Evolutionary conservation across 2,888 invertebrate species (phyloP).

Genomic region (Chouioia cunea): DNA sequence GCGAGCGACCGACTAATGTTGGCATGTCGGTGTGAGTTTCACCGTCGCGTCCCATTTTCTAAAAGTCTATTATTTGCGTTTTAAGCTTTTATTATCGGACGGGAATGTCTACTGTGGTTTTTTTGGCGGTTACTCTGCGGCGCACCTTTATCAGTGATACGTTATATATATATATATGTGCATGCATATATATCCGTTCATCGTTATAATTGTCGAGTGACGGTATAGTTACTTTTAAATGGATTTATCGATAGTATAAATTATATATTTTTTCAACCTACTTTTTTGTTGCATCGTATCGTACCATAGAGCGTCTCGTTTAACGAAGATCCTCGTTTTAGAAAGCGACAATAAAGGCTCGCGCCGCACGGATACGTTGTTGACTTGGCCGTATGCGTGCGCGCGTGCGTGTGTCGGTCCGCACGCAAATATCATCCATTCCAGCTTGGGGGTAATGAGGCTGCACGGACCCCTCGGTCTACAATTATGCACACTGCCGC

Average conservation of each 20-base stretch:
- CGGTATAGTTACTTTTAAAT: no score
- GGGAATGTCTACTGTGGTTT: not conserved
- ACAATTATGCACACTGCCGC: slow-evolving; percentile 1
- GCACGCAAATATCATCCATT: slow-evolving; percentile 24
- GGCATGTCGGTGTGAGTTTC: slow-evolving; percentile 3
- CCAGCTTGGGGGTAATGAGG: slow-evolving; percentile 18
- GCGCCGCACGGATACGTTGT: not conserved
- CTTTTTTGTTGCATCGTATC: no score
- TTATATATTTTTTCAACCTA: no score
- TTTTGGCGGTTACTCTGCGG: not conserved
- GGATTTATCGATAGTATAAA: no score
- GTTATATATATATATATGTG: no score
- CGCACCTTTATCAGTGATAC: slow-evolving; percentile 17
- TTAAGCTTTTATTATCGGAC: slow-evolving; percentile 3
- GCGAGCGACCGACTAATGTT: no score
- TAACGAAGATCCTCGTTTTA: slow-evolving; percentile 13
- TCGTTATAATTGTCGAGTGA: slow-evolving; percentile 1
- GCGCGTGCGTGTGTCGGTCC: not conserved
- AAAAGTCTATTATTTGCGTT: slow-evolving; percentile 27
- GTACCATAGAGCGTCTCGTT: not conserved
- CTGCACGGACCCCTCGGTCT: not conserved
- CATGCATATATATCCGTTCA: no score
- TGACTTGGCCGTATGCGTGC: slow-evolving; percentile 9
- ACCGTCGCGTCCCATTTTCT: slow-evolving; percentile 24
- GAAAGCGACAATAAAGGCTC: not conserved